Percentiles rank a stretch among this genome's conserved stretches.
Conservation (phyloP, 2,888 invertebrate species). For the Rotaria socialis region DNA sequence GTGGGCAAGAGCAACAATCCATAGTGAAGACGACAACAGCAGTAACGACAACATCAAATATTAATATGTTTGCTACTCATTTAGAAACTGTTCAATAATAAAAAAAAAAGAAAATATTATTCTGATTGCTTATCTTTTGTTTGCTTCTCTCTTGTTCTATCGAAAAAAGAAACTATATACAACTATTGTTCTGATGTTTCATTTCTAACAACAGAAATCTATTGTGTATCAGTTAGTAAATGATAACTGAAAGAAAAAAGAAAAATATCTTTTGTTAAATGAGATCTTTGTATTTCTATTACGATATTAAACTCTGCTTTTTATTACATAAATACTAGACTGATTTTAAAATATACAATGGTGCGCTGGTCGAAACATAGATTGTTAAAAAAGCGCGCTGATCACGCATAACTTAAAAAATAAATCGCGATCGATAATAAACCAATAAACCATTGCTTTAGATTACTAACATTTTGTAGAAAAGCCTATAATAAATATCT, state of each 20-base stretch:
- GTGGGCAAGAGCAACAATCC: background rate
- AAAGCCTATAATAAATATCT: too few species aligned
- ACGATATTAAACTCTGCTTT: too few species aligned
- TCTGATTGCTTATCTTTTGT: background rate
- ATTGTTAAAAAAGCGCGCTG: too few species aligned
- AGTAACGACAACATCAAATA: background rate
- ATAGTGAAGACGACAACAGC: background rate
- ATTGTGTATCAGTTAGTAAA: too few species aligned
- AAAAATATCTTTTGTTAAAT: background rate
- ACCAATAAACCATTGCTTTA: background rate
- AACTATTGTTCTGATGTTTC: background rate
- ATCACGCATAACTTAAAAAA: too few species aligned
- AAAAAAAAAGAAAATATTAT: background rate
- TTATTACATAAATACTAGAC: background rate
- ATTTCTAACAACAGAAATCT: background rate
- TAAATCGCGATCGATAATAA: background rate
- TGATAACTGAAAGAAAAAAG: too few species aligned
- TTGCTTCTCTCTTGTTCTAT: background rate
- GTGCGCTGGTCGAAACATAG: too few species aligned
- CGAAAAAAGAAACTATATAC: background rate
- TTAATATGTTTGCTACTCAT: background rate
- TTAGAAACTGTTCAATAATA: background rate
- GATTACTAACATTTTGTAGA: too few species aligned
- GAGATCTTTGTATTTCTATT: background rate
- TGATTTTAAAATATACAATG: background rate